phyloP scores from a whole-genome alignment of 30 jellyfish, hydroid and myxozoan genomes.

The Aurelia sp. region DNA sequence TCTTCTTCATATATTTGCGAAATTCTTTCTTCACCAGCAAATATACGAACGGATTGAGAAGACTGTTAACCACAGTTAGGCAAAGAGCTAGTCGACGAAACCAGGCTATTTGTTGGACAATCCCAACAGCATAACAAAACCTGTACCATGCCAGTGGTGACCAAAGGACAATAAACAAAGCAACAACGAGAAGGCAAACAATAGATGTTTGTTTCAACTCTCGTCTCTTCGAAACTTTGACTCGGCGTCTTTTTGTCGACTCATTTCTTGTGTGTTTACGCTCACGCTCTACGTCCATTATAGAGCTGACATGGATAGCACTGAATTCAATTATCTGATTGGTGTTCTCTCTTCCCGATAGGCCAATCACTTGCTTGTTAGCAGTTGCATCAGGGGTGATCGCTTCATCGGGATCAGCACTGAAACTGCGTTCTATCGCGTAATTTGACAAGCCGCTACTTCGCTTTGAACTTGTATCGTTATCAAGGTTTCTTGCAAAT shows the following conservation, averaged over 20 bases:
- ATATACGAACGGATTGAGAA: slow-evolving; percentile 45
- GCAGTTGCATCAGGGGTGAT: not conserved
- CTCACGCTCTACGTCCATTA: not conserved
- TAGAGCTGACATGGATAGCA: not conserved
- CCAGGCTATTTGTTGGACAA: slow-evolving; percentile 5
- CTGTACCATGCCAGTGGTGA: slow-evolving; percentile 41
- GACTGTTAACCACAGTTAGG: slow-evolving; percentile 40
- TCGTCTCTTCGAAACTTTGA: slow-evolving; percentile 13
- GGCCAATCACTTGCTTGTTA: not conserved
- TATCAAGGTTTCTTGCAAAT: slow-evolving; percentile 1
- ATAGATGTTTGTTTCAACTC: slow-evolving; percentile 37
- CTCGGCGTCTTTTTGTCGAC: not conserved
- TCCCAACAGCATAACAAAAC: slow-evolving; percentile 14
- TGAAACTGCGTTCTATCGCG: not conserved
- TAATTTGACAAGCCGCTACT: not conserved
- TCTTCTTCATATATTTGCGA: slow-evolving; percentile 19
- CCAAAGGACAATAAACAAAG: slow-evolving; percentile 25
- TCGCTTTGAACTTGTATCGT: not conserved
- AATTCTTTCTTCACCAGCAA: slow-evolving; percentile 55
- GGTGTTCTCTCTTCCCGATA: not conserved
- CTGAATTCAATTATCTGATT: not conserved
- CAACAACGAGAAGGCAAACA: slow-evolving; percentile 33
- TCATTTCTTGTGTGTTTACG: not conserved
- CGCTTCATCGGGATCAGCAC: not conserved
- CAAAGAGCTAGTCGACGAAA: slow-evolving; percentile 42